Evolutionary conservation across 2,113 vertebrate genomes (phyloP), one percentile per base, ranked within the genome.

Genomic region (Oncorhynchus tshawytscha): DNA sequence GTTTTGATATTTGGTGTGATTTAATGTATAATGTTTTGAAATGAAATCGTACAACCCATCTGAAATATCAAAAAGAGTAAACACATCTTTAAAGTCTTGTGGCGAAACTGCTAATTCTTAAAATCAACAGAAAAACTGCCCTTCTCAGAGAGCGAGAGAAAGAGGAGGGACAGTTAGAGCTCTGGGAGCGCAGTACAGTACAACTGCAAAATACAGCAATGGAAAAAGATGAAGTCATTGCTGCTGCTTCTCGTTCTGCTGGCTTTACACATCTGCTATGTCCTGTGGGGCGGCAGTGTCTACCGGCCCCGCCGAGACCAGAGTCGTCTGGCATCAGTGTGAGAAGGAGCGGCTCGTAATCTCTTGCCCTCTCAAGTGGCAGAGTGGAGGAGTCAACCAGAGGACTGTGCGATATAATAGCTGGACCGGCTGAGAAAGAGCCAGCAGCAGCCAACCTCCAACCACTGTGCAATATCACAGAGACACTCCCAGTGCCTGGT

Each of bases 181-280:
- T 27, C 65, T 31, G 65, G 65, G 65, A 67, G 24, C 12, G 5
- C 24, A 67, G 25, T 15, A 57, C 69, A 67, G 73, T 51, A 45
- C 59, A 48, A 72, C 45, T 83, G 76, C 69, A 86, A 87, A 85
- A 76, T 8, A 29, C 29, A 0, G 74, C 79, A 31, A 72, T 78
- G 86, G 84, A 86, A 88, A 92, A 85, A 92, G 84, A 82, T 89
- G 88, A 91, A 87, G 91, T 91, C 89, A 90, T 88, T 70, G n/a
- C n/a, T 22, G 18, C 59, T 45, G 73, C 67, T 73, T 82, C 85
- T 82, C 74, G 16, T 73, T 88, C 81, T 84, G 71, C 51, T 54
- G 51, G 13, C 67, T 73, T 86, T 87, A 84, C 82, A 88, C 84
- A 84, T 89, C 89, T 88, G 81, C 82, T 24, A 8, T 29, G 79